Evolutionary conservation across 2,113 vertebrate species (phyloP), one percentile per base, ranked within the genome.

Genomic region (Dendrocopos noguchii): DNA sequence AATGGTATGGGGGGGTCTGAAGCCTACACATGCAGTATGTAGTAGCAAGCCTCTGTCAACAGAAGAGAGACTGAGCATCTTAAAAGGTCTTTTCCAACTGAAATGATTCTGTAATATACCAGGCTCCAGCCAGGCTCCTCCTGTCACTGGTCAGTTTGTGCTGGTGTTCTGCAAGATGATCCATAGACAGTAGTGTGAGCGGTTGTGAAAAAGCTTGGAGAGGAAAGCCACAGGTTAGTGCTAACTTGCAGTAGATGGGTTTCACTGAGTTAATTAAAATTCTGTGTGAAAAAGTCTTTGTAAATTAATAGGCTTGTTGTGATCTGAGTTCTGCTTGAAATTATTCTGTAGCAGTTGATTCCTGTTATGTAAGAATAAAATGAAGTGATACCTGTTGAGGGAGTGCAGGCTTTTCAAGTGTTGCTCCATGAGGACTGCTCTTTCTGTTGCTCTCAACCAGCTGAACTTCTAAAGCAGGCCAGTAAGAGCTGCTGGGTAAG

Each of bases 101-200:
- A 13, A 12, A 52, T 52, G 50, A 12, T 52, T 52, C 22, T 52
- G 50, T 52, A 21, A 21, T 52, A 25, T 25, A 44, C 42, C 42
- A 44, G 42, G 42, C 42, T 44, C 12, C 12, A 8, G 13, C 10
- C 12, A 12, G 65, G 56, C 34, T 71, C 6, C 78, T 59, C 5
- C 27, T 12, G 10, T 13, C 1, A 8, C 79, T 36, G 27, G 4
- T 67, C 47, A 14, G 5, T 11, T 56, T 4, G 0, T 34, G 2
- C 9, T 6, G 42, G 27, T 19, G 25, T 33, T 70, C 15, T 27
- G 36, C 36, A 12, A 17, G 16, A 19, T 2, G 11, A 5, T 42
- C 17, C 4, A 1, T 12, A 4, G n/a, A 1, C 4, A 2, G 18
- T 17, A 29, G 31, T 3, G 1, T 22, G 25, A 20, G 27, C 31